Percentiles rank a stretch among this genome's conserved stretches.
Evolutionary conservation across 2,888 invertebrate species (phyloP).

Genomic region (Cryptus armator): DNA sequence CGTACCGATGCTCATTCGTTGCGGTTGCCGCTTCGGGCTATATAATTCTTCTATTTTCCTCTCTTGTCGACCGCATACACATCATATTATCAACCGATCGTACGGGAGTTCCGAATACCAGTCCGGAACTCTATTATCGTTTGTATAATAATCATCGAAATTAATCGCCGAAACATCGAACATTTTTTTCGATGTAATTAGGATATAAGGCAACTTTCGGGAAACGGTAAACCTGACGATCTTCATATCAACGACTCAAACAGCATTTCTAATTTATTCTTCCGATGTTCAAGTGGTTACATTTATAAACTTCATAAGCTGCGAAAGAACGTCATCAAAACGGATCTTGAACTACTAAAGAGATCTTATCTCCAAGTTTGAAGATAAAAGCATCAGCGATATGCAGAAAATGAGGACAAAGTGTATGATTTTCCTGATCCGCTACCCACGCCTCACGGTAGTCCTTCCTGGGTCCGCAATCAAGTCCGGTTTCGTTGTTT

Average conservation of each 20-base stretch:
- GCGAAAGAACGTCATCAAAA: not conserved
- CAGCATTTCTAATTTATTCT: not conserved
- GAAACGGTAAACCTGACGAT: no score
- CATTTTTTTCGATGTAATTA: not conserved
- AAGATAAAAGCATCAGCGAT: not conserved
- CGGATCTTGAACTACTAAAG: not conserved
- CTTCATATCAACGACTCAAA: not conserved
- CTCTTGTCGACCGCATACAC: conserved; percentile 25
- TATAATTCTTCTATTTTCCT: conserved; percentile 14
- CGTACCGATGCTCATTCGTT: conserved; percentile 56
- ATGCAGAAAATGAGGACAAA: not conserved
- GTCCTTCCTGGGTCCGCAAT: not conserved
- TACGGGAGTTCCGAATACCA: conserved; percentile 32
- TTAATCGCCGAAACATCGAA: not conserved
- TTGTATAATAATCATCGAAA: not conserved
- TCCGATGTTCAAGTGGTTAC: not conserved
- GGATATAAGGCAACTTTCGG: not conserved
- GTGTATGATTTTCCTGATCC: conserved; percentile 20
- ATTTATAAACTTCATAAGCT: not conserved
- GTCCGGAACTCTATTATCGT: conserved; percentile 14
- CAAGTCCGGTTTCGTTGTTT: conserved; percentile 30
- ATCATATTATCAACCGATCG: conserved; percentile 37
- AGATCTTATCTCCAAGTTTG: not conserved
- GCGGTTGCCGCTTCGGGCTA: conserved; percentile 52
- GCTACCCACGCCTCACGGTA: conserved; percentile 3